Evolutionary conservation across 2,113 vertebrate genomes (phyloP), one percentile per base, ranked within the genome.

Genomic region (Procavia capensis): DNA sequence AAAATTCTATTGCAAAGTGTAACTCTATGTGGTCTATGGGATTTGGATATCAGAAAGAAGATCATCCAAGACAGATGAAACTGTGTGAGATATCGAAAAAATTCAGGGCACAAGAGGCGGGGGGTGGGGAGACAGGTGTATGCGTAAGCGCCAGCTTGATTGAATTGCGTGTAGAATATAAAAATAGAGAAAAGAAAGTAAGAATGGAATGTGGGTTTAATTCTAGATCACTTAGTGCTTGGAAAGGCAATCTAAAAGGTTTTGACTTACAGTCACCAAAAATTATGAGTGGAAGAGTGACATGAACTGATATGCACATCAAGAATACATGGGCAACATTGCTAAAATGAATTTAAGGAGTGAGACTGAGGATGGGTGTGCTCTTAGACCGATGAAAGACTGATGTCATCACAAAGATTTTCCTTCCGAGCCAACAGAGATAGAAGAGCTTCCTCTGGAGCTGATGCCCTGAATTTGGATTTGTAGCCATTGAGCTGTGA

Each of bases 81-180:
- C 22, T 31, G 1, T 45, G 20, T 64, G 45, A 90, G 31, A 83
- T 29, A 59, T 31, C 6, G 31, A 41, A 70, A 31, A n/a, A 59
- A 64, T 7, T 14, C 5, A 89, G 43, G 34, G 10, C 16, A 3
- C 13, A 20, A 1, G 27, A 41, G 2, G 22, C 5, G 9, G 19
- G 1, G 22, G 6, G 9, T n/a, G 1, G 68, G 9, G 17, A 31
- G 2, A 41, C 5, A 5, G n/a, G n/a, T n/a, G n/a, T n/a, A n/a
- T n/a, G n/a, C 31, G 63, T 29, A 74, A 75, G 16, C 10, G 59
- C 8, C 61, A 63, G 11, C 20, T 6, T 36, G 22, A 3, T 41
- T 47, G 11, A 1, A 1, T 4, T 3, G 17, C 63, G 6, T 43
- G 17, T 19, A 41, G 5, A 24, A 85, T 47, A 17, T 11, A 36